phyloP scores from a whole-genome alignment of 2,888 invertebrate species.

The Ochropleura plecta region DNA sequence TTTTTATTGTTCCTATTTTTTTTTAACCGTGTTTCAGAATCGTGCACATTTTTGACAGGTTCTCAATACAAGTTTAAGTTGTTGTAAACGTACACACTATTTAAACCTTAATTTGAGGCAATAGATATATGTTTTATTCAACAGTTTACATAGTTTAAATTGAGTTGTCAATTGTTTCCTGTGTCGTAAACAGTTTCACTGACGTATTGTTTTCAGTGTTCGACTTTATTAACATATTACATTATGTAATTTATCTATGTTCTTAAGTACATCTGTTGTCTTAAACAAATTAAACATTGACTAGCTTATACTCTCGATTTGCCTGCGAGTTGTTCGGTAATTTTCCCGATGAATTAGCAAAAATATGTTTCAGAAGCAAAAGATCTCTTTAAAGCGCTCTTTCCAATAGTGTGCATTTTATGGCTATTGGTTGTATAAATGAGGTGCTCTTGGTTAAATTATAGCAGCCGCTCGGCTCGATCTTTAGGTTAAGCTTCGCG shows the following conservation, averaged over 20 bases:
- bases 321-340: too few species aligned
- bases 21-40: neutral
- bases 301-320: too few species aligned
- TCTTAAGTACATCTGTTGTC: neutral
- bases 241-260: neutral
- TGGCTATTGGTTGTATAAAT: too few species aligned
- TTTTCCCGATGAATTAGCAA: too few species aligned
- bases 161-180: slow-evolving; percentile 1
- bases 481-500: too few species aligned
- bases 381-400: too few species aligned
- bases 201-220: slow-evolving; percentile 10
- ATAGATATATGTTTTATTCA: slow-evolving; percentile 17
- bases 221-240: neutral
- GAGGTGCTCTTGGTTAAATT: too few species aligned
- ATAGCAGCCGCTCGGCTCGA: too few species aligned
- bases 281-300: neutral
- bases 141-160: neutral
- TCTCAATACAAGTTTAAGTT: neutral
- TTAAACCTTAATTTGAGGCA: neutral
- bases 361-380: too few species aligned
- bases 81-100: neutral
- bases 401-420: too few species aligned
- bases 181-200: slow-evolving; percentile 1
- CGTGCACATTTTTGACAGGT: neutral
- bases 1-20: too few species aligned